Base-by-base conservation (phyloP, 2,888 invertebrate species). In the Zaprionus bogoriensis region DNA sequence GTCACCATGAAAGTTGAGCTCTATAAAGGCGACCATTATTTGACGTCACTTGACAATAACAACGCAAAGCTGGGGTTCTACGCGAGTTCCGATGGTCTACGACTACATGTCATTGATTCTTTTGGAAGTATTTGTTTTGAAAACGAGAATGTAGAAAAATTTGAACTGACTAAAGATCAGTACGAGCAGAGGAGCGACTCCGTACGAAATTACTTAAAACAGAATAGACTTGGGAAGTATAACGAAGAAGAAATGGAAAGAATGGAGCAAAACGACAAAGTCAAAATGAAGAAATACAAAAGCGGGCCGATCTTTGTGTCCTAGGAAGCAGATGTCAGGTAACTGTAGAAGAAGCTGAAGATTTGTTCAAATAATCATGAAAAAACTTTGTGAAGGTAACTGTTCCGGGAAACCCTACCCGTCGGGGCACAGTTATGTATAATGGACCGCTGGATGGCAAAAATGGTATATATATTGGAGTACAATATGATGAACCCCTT, bases 401-500 rank as follows among this genome's bases (percentile, higher is more conserved):
- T 9, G 94, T 96, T 9, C 93, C 95, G 10, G 94, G 94, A 54
- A 94, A 95, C 82, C 94, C 95, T 0, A 92, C 92, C 46, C 93
- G 96, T 36, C 93, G 97, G 78, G 99, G 98, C 30, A 94, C 94
- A 1, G 94, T 99, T 30, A 95, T 94, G 92, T 99, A 95, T 92
- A 94, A 96, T 86, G 99, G 98, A 65, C 86, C 91, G 19, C 92
- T 95, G 3, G 93, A 93, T 3, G 93, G 93, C 2, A 92, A 94
- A 50, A 84, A 77, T 0, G 97, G 97, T 0, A 92, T 93, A 76
- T 99, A 98, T 96, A 94, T 99, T 80, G 99, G 99, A 0, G 94
- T 99, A 20, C 95, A 98, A 89, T 99, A 98, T 89, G 99, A 99
- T 91, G 99, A 99, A 90, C 99, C 99, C 0, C 91, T 96, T 28